Evolutionary conservation across 2,888 invertebrate species (phyloP), one percentile per base, ranked within the genome.

Genomic region (Antheraea yamamai): DNA sequence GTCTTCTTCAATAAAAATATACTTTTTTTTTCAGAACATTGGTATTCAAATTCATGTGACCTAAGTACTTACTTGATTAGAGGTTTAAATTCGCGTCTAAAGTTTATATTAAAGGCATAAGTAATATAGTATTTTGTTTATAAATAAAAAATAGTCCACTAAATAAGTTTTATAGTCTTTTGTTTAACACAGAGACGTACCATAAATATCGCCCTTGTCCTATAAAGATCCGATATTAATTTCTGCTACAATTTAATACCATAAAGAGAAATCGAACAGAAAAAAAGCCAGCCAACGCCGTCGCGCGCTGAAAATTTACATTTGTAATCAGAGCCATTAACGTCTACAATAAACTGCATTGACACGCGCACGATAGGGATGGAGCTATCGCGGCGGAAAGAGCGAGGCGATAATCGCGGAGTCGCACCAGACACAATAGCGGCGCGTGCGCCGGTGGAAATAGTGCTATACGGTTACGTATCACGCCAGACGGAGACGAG

Each of bases 301-400:
- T 88, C 89, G 90, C 92, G 88, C 90, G 91, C 89, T 92, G 91
- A 92, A 93, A 94, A 95, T 94, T 94, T 94, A 95, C 94, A 94
- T 94, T 94, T 91, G 92, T 94, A 93, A 94, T 95, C 92, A 91
- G 88, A 91, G 85, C 91, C 93, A 94, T 94, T 94, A 94, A 91
- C 88, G 94, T 94, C 92, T 88, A 93, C 94, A 94, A 94, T 94
- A 94, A 94, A 94, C 89, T 94, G 94, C 93, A 93, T 92, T 94
- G 94, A 93, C 92, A 92, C 88, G 91, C 87, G 89, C 77, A 74
- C 77, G 89, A 93, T 81, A 30, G 88, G 80, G 91, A 94, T 87
- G 80, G 82, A 79, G 88, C 84, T 92, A 93, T 83, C 79, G 87
- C 83, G 89, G 20, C 58, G 26, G 84, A 94, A 78, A 77, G 90